Conservation (phyloP, 2,797 vertebrate species). For the Kryptopterus vitreolus region DNA sequence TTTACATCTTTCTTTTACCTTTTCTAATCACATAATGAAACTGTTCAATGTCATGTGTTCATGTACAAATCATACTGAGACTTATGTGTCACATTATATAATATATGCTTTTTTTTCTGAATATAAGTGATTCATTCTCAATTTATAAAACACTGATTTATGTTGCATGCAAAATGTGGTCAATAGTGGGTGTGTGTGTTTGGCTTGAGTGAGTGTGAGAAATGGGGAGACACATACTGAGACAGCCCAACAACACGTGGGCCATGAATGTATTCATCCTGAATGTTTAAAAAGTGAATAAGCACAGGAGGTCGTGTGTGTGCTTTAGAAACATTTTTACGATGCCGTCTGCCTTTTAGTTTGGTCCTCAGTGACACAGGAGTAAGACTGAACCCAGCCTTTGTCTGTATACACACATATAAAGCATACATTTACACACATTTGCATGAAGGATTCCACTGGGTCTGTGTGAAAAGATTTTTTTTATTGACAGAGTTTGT, state of each 20-base stretch:
- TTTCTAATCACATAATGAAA: not conserved
- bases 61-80: not conserved
- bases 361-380: constrained; percentile 13
- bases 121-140: constrained; percentile 17
- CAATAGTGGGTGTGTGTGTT: not conserved
- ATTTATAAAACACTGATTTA: constrained; percentile 37
- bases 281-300: constrained; percentile 28
- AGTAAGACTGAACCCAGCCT: not conserved
- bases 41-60: not conserved
- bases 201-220: constrained; percentile 34
- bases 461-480: not conserved
- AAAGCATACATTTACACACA: not conserved
- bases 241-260: constrained; percentile 28
- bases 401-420: not conserved
- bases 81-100: not conserved
- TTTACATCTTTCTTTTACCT: not conserved
- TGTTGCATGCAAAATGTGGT: not conserved
- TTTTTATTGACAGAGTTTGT: not conserved
- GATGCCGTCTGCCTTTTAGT: constrained; percentile 38
- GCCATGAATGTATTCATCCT: constrained; percentile 16
- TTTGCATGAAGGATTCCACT: not conserved
- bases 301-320: constrained; percentile 19
- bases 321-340: constrained; percentile 38
- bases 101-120: constrained; percentile 16
- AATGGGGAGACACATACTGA: not conserved